A percentile compares a stretch with the other conserved stretches of the same genome.
phyloP scores from a whole-genome alignment of 2,113 vertebrate genomes.

The Triplophysa rosa region DNA sequence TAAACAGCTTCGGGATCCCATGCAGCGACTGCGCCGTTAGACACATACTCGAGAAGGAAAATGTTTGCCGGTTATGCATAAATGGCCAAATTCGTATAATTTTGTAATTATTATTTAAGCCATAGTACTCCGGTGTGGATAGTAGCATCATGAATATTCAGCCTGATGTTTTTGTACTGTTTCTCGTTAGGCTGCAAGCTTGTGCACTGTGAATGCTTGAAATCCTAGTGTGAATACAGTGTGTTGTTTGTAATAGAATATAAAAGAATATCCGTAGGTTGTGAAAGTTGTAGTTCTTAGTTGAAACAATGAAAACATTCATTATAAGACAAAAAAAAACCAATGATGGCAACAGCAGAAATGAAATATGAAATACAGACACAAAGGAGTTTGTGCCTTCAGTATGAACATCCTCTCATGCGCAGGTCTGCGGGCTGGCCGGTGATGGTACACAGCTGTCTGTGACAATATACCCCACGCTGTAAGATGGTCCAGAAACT shows the following conservation, averaged over 20 bases:
- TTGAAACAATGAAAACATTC: conserved; percentile 66
- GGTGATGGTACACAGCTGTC: background rate
- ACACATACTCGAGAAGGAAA: background rate
- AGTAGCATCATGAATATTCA: conserved; percentile 36
- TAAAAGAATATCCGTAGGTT: conserved; percentile 85
- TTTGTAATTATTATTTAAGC: conserved; percentile 58
- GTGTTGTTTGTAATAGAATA: conserved; percentile 92
- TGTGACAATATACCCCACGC: background rate
- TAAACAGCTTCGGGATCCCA: background rate
- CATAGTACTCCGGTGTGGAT: conserved; percentile 56
- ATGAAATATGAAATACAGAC: conserved; percentile 47
- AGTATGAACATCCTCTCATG: conserved; percentile 47
- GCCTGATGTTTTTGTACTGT: conserved; percentile 64
- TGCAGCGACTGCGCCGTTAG: background rate
- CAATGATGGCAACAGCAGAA: conserved; percentile 46
- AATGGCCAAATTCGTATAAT: conserved; percentile 43
- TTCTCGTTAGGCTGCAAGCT: conserved; percentile 88
- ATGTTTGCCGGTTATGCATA: conserved; percentile 36
- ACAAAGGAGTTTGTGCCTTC: conserved; percentile 72
- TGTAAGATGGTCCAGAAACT: conserved; percentile 38
- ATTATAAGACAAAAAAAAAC: conserved; percentile 45
- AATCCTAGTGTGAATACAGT: conserved; percentile 87
- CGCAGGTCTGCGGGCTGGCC: conserved; percentile 25
- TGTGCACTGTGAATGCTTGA: conserved; percentile 95
- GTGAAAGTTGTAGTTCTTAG: conserved; percentile 89